Conservation (phyloP, 2,888 invertebrate genomes). For the Rhamnusium bicolor region DNA sequence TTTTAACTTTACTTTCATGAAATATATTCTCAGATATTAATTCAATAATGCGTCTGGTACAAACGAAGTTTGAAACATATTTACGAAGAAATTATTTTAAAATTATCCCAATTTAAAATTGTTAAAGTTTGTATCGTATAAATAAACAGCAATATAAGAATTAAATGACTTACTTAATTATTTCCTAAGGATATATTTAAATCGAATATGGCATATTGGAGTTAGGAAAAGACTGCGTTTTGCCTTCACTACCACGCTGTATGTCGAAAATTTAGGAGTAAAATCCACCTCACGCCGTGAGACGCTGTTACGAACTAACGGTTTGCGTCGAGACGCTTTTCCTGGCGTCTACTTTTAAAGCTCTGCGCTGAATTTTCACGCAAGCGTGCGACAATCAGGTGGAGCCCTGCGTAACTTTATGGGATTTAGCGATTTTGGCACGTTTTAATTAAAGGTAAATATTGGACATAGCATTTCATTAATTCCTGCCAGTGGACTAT, state of each 20-base stretch:
- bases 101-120: no score
- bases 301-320: conserved; percentile 22
- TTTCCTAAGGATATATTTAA: conserved; percentile 4
- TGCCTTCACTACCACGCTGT: neutral
- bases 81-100: neutral
- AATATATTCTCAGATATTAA: neutral
- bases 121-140: neutral
- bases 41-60: neutral
- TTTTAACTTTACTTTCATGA: conserved; percentile 47
- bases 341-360: conserved; percentile 22
- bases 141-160: neutral
- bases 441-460: conserved; percentile 26
- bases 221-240: neutral
- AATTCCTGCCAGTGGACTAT: neutral
- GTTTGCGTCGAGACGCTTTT: conserved; percentile 31
- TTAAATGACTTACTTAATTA: conserved; percentile 3
- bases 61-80: neutral
- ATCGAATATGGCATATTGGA: conserved; percentile 15
- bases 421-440: conserved; percentile 18
- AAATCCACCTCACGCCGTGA: conserved; percentile 16
- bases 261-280: neutral
- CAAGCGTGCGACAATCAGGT: conserved; percentile 46
- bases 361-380: conserved; percentile 35
- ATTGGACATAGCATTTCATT: neutral
- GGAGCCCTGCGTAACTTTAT: conserved; percentile 8